Evolutionary conservation across 2,888 invertebrate species (phyloP).

Genomic region (Acleris holmiana): DNA sequence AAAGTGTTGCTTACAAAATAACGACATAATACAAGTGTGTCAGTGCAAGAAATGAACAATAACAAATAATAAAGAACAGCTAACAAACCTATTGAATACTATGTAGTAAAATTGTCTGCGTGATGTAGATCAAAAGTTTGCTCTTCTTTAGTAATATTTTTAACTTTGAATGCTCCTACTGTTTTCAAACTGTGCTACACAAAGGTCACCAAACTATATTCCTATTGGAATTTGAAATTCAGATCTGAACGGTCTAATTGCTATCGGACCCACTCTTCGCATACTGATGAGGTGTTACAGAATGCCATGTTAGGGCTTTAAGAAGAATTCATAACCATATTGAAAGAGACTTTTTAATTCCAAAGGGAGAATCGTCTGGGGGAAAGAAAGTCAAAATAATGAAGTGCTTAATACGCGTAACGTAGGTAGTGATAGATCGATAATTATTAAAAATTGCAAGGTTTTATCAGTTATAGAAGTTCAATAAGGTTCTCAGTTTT

Average conservation of each 20-base stretch:
- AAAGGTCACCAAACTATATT: constrained; percentile 41
- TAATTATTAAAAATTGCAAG: background rate
- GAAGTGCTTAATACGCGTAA: background rate
- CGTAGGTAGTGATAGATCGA: too few relatives aligned
- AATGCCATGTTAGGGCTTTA: constrained; percentile 9
- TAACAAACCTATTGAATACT: too few relatives aligned
- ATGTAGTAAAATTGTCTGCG: too few relatives aligned
- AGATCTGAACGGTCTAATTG: constrained; percentile 72
- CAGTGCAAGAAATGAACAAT: too few relatives aligned
- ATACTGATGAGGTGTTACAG: constrained; percentile 53
- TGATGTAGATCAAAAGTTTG: too few relatives aligned
- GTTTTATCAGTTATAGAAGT: too few relatives aligned
- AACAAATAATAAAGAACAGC: too few relatives aligned
- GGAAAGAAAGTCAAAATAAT: background rate
- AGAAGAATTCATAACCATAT: constrained; percentile 22
- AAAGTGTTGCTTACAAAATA: too few relatives aligned
- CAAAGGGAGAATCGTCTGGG: background rate
- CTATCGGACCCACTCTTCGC: constrained; percentile 60
- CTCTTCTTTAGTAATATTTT: too few relatives aligned
- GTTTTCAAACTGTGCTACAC: constrained; percentile 3
- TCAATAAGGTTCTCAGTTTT: too few relatives aligned
- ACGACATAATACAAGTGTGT: too few relatives aligned
- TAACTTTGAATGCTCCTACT: constrained; percentile 4
- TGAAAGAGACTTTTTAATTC: background rate
- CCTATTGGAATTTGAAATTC: constrained; percentile 62